Base-by-base conservation (phyloP, 2,113 vertebrate species). In the Oncorhynchus mykiss region DNA sequence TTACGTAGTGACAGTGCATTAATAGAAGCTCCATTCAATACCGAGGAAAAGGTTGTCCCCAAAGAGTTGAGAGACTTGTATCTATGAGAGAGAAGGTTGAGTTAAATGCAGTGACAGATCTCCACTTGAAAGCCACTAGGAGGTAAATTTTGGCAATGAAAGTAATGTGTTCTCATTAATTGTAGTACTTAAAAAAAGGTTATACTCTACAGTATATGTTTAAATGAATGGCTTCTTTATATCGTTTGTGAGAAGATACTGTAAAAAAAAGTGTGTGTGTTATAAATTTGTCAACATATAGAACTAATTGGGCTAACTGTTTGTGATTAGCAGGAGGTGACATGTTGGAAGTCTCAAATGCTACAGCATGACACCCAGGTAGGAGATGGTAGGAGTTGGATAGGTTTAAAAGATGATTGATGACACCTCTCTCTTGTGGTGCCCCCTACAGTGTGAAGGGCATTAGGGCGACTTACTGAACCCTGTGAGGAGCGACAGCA, bases 31-130 rank as follows among this genome's bases (percentile, higher is more conserved):
- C n/a, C 62, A 24, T 74, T 74, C 18, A 39, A 3, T 11, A 16
- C 60, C 2, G 34, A 16, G 34, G n/a, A 11, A 66, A 31, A 65
- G 5, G 29, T 48, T 34, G 27, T 71, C 24, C 25, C 9, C 70
- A 51, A 57, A 71, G 70, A 8, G 48, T 27, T 54, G n/a, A 57
- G 7, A 25, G 5, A 20, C 25, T 54, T 66, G 25, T 54, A 20
- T 20, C 29, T 12, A 22, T 45, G 34, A 7, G 12, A 51, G 25
- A 51, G 34, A 48, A 70, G 39, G 20, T 48, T 13, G 13, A 67
- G 25, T 54, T 9, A 8, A 16, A 8, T 24, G 14, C 3, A 60
- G 27, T 74, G 70, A 71, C 78, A 74, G 45, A 69, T 69, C 39
- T 75, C 66, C 57, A 68, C 78, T 27, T 24, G 25, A 67, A 6